These are phyloP conservation scores for Mesaphorura yosii DNA, from an alignment of 1,140 invertebrate genomes.

Conservation along the genomic window DNA sequence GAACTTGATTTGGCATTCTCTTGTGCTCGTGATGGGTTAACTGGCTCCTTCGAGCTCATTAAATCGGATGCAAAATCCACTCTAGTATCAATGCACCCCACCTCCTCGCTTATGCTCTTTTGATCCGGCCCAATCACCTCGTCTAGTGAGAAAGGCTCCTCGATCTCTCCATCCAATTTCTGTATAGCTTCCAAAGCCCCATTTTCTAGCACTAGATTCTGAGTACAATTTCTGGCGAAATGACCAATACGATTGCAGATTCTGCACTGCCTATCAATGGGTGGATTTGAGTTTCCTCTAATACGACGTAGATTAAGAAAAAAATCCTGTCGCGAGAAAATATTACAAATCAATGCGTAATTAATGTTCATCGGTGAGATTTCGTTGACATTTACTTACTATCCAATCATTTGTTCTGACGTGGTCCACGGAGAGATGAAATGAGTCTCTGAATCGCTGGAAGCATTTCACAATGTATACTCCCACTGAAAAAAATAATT, in stretches of 20 bases:
- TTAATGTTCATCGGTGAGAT: neutral
- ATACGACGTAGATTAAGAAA: slow-evolving; percentile 16
- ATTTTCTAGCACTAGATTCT: no score
- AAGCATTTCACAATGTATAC: slow-evolving; percentile 44
- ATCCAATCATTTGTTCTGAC: neutral
- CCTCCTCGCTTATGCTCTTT: no score
- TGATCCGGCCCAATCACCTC: no score
- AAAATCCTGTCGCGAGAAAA: slow-evolving; percentile 8
- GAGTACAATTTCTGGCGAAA: slow-evolving; percentile 44
- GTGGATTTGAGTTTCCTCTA: slow-evolving; percentile 38
- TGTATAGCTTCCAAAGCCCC: no score
- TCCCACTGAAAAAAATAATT: slow-evolving; percentile 42
- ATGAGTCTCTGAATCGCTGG: slow-evolving; percentile 39
- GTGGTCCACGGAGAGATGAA: slow-evolving; percentile 26
- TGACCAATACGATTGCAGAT: slow-evolving; percentile 50
- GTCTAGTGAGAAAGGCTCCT: no score
- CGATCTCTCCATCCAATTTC: no score
- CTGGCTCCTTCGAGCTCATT: no score
- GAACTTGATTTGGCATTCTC: no score
- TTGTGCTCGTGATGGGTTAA: no score
- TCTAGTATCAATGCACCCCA: no score
- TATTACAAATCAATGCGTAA: neutral
- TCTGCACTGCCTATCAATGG: slow-evolving; percentile 46
- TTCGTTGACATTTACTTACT: slow-evolving; percentile 1
- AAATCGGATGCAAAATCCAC: no score